Conservation (phyloP, 2,113 vertebrate genomes). For the Melospiza melodia region DNA sequence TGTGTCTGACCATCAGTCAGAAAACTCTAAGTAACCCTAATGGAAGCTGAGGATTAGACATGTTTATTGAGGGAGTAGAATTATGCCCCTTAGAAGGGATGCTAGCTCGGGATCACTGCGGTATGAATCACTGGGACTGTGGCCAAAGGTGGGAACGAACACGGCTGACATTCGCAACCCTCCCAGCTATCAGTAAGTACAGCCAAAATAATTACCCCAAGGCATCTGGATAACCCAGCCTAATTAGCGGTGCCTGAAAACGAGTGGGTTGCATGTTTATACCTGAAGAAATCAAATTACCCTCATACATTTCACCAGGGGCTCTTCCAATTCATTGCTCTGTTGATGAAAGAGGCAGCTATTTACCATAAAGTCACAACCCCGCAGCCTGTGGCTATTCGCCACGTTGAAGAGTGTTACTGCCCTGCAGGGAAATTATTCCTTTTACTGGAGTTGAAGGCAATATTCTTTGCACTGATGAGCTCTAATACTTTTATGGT, state of each 20-base stretch:
- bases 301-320: constrained; percentile 69
- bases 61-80: constrained; percentile 51
- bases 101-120: constrained; percentile 20
- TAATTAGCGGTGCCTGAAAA: constrained; percentile 70
- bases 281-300: constrained; percentile 74
- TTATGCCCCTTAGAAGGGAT: constrained; percentile 50
- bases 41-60: constrained; percentile 21
- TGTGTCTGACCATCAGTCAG: constrained; percentile 26
- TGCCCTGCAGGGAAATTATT: constrained; percentile 69
- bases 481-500: constrained; percentile 70
- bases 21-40: constrained; percentile 38
- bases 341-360: constrained; percentile 68
- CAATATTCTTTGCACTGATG: constrained; percentile 64
- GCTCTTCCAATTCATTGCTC: constrained; percentile 71
- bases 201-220: constrained; percentile 72
- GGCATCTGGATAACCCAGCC: constrained; percentile 70
- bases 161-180: constrained; percentile 55
- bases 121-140: constrained; percentile 64
- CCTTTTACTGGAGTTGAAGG: constrained; percentile 64
- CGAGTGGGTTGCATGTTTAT: constrained; percentile 68
- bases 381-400: constrained; percentile 60
- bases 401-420: constrained; percentile 48
- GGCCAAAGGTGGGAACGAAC: constrained; percentile 70
- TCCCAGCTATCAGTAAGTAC: constrained; percentile 64
- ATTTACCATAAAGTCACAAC: constrained; percentile 70